Conservation (phyloP, 2,797 vertebrate species). For the Etheostoma nigrum region DNA sequence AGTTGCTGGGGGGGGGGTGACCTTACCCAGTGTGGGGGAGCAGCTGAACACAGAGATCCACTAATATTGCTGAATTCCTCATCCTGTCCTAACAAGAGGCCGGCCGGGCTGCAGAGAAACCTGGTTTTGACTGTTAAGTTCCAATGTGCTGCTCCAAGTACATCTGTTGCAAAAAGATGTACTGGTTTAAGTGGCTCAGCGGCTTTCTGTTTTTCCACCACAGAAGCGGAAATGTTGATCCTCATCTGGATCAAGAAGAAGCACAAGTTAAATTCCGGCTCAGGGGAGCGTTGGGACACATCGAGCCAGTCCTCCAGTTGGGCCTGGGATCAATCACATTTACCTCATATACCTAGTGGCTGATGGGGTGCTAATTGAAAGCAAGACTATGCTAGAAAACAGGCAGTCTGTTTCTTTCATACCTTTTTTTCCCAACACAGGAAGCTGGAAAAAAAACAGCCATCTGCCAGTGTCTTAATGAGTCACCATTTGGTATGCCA, state of each 20-base stretch:
- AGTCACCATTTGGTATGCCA: background rate
- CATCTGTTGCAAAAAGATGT: background rate
- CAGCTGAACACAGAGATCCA: slow-evolving; percentile 31
- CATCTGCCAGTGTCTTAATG: too few species aligned
- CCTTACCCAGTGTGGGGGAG: slow-evolving; percentile 30
- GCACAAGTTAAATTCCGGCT: background rate
- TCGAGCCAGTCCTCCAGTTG: background rate
- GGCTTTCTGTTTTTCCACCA: too few species aligned
- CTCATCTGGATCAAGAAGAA: too few species aligned
- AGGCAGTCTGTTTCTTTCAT: slow-evolving; percentile 13
- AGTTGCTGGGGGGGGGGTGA: slow-evolving; percentile 32
- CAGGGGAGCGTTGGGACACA: background rate
- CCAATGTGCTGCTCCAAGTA: background rate
- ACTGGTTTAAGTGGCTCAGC: background rate
- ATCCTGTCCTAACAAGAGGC: background rate
- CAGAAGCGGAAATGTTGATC: too few species aligned
- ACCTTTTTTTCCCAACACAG: too few species aligned
- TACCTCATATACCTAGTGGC: background rate
- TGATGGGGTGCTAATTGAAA: slow-evolving; percentile 15
- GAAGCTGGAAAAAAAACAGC: background rate
- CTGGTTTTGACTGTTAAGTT: background rate
- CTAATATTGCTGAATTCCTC: slow-evolving; percentile 19
- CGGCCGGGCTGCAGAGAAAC: background rate
- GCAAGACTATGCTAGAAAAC: background rate
- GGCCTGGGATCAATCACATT: slow-evolving; percentile 20